A percentile compares a stretch with the other conserved stretches of the same genome.
These are phyloP conservation scores for Tautogolabrus adspersus DNA, from an alignment of 2,113 vertebrate species.

Conservation along the genomic window DNA sequence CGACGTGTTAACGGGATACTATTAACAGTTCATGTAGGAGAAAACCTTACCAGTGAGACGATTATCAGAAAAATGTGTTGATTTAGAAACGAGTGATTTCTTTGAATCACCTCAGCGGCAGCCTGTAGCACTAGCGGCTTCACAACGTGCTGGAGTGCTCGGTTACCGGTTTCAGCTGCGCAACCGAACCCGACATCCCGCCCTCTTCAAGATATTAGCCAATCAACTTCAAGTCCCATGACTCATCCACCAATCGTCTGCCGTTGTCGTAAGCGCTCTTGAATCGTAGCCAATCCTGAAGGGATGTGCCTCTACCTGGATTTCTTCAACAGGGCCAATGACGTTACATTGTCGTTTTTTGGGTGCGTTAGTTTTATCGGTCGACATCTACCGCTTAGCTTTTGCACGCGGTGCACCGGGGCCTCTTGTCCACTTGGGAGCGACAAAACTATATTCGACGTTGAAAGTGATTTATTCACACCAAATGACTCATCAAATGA, in stretches of 20 bases:
- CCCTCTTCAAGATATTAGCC: neutral
- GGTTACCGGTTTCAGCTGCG: constrained; percentile 72
- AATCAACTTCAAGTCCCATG: constrained; percentile 8
- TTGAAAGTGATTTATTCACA: neutral
- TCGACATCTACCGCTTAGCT: constrained; percentile 5
- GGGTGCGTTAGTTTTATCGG: constrained; percentile 10
- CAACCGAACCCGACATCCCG: constrained; percentile 31
- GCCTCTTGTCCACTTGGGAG: constrained; percentile 29
- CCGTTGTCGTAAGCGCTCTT: neutral
- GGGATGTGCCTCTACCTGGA: neutral
- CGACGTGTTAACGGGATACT: rapidly evolving
- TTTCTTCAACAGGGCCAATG: constrained; percentile 16
- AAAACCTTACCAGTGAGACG: constrained; percentile 72
- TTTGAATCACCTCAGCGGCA: constrained; percentile 51
- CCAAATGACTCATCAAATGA: constrained; percentile 4
- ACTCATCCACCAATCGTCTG: constrained; percentile 29
- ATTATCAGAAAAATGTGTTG: constrained; percentile 37
- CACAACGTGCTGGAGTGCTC: constrained; percentile 76
- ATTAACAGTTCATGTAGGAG: rapidly evolving
- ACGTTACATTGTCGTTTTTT: neutral
- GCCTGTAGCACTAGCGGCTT: constrained; percentile 51
- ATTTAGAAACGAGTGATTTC: constrained; percentile 55
- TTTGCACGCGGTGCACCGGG: neutral
- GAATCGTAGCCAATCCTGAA: constrained; percentile 9
- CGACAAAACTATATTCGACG: constrained; percentile 19